Evolutionary conservation across 1,140 invertebrate species (phyloP).

Genomic region (Drosophila tsacasi): DNA sequence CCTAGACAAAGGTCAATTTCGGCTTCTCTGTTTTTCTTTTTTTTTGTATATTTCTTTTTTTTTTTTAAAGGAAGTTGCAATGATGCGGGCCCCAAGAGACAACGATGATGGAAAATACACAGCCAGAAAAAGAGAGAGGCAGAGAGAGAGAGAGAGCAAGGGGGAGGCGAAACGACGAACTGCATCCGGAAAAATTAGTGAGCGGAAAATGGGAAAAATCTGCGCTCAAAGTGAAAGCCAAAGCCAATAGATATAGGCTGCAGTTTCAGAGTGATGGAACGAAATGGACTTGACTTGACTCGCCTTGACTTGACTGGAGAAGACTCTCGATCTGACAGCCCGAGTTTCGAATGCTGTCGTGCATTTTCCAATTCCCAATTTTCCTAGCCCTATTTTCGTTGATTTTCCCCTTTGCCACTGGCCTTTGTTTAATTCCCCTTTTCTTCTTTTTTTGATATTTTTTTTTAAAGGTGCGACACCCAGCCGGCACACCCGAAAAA

Average conservation of each 20-base stretch:
- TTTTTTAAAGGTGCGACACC: conserved; percentile 51
- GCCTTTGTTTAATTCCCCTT: conserved; percentile 13
- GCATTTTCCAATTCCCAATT: conserved; percentile 10
- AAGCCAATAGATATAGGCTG: conserved; percentile 51
- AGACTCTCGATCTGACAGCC: conserved; percentile 24
- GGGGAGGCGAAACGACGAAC: conserved; percentile 45
- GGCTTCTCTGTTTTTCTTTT: conserved; percentile 23
- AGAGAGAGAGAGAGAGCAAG: neutral
- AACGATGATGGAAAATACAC: conserved; percentile 32
- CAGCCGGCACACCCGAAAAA: conserved; percentile 58
- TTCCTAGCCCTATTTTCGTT: conserved; percentile 5
- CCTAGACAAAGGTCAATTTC: conserved; percentile 55
- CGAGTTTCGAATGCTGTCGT: conserved; percentile 34
- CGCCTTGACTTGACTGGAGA: conserved; percentile 11
- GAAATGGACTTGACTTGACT: conserved; percentile 33
- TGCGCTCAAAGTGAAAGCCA: conserved; percentile 72
- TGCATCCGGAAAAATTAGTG: conserved; percentile 80
- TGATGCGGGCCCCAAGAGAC: conserved; percentile 50
- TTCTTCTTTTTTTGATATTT: neutral
- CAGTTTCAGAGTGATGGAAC: conserved; percentile 42
- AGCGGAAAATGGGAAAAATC: conserved; percentile 71
- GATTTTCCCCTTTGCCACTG: conserved; percentile 4
- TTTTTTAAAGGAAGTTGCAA: conserved; percentile 55
- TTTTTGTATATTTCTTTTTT: conserved; percentile 13
- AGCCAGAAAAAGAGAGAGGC: neutral